Percentiles rank a stretch among this genome's conserved stretches.
phyloP scores from a whole-genome alignment of 2,888 invertebrate species.

The Himalopsyche anomala region DNA sequence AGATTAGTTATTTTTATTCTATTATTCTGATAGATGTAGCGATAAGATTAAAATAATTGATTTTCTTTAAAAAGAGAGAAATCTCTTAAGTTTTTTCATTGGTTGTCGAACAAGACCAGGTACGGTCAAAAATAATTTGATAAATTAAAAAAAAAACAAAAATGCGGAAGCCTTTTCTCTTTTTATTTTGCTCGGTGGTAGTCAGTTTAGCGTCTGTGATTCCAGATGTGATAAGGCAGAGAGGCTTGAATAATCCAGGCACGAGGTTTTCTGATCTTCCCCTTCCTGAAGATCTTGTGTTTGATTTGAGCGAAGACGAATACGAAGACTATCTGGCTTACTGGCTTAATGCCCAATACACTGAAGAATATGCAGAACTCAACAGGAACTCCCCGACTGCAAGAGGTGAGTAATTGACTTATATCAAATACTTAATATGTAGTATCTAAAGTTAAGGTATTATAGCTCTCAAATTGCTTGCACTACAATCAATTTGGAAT shows the following conservation, averaged over 20 bases:
- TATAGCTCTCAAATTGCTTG: too few relatives aligned
- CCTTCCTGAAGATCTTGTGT: slow-evolving; percentile 71
- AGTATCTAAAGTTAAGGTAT: background rate
- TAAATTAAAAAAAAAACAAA: background rate
- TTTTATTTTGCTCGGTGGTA: background rate
- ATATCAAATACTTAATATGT: too few relatives aligned
- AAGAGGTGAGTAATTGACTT: background rate
- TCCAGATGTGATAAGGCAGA: background rate
- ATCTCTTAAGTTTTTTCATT: background rate
- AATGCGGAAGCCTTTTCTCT: background rate
- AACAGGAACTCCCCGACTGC: background rate
- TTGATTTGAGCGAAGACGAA: slow-evolving; percentile 72
- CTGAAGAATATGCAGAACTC: slow-evolving; percentile 69
- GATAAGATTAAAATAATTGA: background rate
- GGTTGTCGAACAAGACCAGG: background rate
- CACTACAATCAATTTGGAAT: too few relatives aligned
- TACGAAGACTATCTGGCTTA: slow-evolving; percentile 74
- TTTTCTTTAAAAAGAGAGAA: background rate
- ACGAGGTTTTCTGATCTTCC: slow-evolving; percentile 66
- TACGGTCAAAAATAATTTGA: background rate
- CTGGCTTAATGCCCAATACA: slow-evolving; percentile 76
- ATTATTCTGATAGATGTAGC: background rate
- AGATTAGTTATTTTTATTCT: too few relatives aligned
- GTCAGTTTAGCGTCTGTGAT: slow-evolving; percentile 24
- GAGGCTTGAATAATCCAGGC: slow-evolving; percentile 9